Base-by-base conservation (phyloP, 2,888 invertebrate genomes). In the Synergus umbraculus region DNA sequence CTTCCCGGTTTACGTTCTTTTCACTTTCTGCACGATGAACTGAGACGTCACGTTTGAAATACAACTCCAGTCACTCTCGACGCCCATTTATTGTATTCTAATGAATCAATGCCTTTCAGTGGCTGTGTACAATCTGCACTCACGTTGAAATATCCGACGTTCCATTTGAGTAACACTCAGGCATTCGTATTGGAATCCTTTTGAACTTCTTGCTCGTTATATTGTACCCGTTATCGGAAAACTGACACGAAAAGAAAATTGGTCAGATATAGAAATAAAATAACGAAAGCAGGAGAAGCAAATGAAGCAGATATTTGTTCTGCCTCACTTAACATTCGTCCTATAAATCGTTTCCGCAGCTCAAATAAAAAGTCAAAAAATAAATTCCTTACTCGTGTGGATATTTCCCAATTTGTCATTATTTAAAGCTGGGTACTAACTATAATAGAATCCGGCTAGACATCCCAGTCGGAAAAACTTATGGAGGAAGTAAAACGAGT, bases 181-280 rank as follows among this genome's bases (percentile, higher is more conserved):
- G 54, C 73, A 73, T 73, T 73, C 37, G 54, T 41, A 49, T 54
- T 37, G 54, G 73, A 73, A 73, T 73, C 49, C 54, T 15, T 73
- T 73, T 73, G 73, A 54, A 73, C 73, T 73, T 73, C 54, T 73
- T 73, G 54, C 73, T 73, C 37, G 49, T 73, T 73, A 73, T 73
- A 73, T 37, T 73, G 37, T 54, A 9, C 54, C 7, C 73, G n/a
- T n/a, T 73, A 73, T 73, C 37, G 54, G n/a, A 18, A 67, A 46
- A 18, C 7, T 66, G 44, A 18, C 18, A 37, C 37, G 29, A 49
- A n/a, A 73, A 49, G 49, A 69, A 37, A 73, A 46, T n/a, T 73
- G 37, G 49, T 73, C 37, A 7, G 49, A 9, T 41, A 73, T 54
- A 73, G 54, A 41, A 54, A 73, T 10, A 73, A 73, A 49, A 37